Conservation (phyloP, 2,797 vertebrate genomes). For the Meriones psammophilus region DNA sequence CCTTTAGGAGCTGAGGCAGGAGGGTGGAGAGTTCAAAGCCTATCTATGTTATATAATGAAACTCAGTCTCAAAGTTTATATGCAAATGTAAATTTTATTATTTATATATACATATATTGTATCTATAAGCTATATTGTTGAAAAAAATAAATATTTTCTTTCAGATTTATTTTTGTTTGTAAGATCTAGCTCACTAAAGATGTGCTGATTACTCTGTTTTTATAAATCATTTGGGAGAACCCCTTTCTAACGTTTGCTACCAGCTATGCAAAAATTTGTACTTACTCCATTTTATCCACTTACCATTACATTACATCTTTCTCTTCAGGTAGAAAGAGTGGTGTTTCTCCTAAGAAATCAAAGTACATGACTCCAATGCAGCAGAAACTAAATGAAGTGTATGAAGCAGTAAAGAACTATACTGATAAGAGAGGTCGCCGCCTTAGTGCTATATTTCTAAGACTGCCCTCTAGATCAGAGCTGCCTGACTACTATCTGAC, state of each 20-base stretch:
- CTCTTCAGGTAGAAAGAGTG: slow-evolving; percentile 94
- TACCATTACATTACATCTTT: slow-evolving; percentile 72
- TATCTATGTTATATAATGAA: not conserved
- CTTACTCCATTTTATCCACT: slow-evolving; percentile 49
- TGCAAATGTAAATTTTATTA: not conserved
- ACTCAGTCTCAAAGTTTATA: not conserved
- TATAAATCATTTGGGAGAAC: slow-evolving; percentile 36
- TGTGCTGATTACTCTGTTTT: slow-evolving; percentile 34
- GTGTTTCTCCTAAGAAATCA: slow-evolving; percentile 96
- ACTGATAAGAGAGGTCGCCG: slow-evolving; percentile 97
- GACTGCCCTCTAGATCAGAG: slow-evolving; percentile 97
- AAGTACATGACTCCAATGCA: slow-evolving; percentile 99
- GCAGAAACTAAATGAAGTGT: slow-evolving; percentile 99
- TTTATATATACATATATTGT: not conserved
- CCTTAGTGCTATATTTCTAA: slow-evolving; percentile 97
- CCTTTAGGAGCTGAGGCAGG: not conserved
- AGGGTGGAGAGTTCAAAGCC: not conserved
- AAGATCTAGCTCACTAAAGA: slow-evolving; percentile 35
- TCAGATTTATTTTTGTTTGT: not conserved
- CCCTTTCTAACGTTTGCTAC: slow-evolving; percentile 7
- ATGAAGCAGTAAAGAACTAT: slow-evolving; percentile 98
- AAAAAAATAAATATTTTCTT: slow-evolving; percentile 53
- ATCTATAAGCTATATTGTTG: slow-evolving; percentile 31
- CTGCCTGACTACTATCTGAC: slow-evolving; percentile 98
- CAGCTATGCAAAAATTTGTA: slow-evolving; percentile 8